phyloP scores from a whole-genome alignment of 2,888 invertebrate genomes.

The Entomobrya proxima region DNA sequence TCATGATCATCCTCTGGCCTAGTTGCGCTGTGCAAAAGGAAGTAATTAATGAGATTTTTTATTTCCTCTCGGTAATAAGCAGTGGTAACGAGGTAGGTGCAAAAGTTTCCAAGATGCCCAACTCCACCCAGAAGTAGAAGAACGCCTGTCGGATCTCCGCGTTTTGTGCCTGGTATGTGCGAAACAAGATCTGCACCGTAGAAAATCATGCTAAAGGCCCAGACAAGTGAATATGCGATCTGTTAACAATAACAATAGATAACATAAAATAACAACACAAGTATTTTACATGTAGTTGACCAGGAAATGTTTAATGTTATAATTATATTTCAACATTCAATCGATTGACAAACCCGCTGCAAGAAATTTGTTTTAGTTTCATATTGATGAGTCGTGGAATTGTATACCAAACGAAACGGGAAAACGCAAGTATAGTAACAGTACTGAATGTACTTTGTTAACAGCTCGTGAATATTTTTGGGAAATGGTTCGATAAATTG shows the following conservation, averaged over 20 bases:
- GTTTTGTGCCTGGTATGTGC: neutral
- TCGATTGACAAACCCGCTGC: constrained; percentile 10
- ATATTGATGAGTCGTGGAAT: neutral
- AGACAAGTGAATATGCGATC: neutral
- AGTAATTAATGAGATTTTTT: constrained; percentile 23
- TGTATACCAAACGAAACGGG: constrained; percentile 4
- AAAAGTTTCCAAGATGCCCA: constrained; percentile 23
- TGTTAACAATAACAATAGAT: neutral
- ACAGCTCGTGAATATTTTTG: constrained; percentile 14
- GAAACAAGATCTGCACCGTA: neutral
- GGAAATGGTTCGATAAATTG: constrained; percentile 8
- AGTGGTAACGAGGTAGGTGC: neutral
- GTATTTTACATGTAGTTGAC: neutral
- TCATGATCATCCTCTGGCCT: no score
- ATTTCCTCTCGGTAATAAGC: neutral
- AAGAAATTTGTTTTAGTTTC: constrained; percentile 15
- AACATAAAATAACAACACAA: neutral
- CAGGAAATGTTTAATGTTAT: no score
- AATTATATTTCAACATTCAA: no score
- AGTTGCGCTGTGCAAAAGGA: neutral
- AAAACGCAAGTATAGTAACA: neutral
- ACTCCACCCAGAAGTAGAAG: constrained; percentile 22
- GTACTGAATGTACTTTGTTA: neutral
- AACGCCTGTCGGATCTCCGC: neutral
- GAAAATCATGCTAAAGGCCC: neutral